Evolutionary conservation across 2,797 vertebrate genomes (phyloP), one percentile per base, ranked within the genome.

Genomic region (Scleropages formosus): DNA sequence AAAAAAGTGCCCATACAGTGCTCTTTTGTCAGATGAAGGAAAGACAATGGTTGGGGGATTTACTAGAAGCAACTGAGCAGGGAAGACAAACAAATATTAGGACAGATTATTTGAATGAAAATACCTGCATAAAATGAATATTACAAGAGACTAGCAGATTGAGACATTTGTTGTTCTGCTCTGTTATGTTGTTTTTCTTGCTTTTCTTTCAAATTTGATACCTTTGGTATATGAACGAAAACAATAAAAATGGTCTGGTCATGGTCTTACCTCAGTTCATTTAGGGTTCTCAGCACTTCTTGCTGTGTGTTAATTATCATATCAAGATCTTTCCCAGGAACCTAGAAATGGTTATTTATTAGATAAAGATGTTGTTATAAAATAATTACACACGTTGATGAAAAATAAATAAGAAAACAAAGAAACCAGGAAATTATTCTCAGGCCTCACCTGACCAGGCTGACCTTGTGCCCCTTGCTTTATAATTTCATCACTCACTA

Each of bases 251-350:
- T 78, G 56, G 18, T 44, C 4, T 8, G 1, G 27, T 12, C 58
- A 8, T 24, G 27, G 60, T 46, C 89, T 95, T 86, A 98, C 98
- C 90, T 96, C 78, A 98, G 81, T 77, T 98, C 96, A 13, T 92
- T 93, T 39, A 98, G 88, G 83, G 92, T 94, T 86, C 87, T 93
- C 74, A 98, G 84, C 66, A 98, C 91, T 75, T 98, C 96, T 58
- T 96, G 95, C 83, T 99, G 96, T 61, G 86, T 89, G 77, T 89
- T 87, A 56, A 95, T 73, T 16, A 98, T 69, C 0, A 85, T 87
- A 60, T 93, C 89, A 63, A 98, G 59, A 82, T 95, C 94, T 77
- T 95, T 93, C 58, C 85, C 90, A 20, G 89, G 76, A 47, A 69
- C 67, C 75, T 76, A 24, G 31, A 53, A 76, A 61, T 44, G 20